phyloP scores from a whole-genome alignment of 2,797 vertebrate genomes.

The Etheostoma perlongum region DNA sequence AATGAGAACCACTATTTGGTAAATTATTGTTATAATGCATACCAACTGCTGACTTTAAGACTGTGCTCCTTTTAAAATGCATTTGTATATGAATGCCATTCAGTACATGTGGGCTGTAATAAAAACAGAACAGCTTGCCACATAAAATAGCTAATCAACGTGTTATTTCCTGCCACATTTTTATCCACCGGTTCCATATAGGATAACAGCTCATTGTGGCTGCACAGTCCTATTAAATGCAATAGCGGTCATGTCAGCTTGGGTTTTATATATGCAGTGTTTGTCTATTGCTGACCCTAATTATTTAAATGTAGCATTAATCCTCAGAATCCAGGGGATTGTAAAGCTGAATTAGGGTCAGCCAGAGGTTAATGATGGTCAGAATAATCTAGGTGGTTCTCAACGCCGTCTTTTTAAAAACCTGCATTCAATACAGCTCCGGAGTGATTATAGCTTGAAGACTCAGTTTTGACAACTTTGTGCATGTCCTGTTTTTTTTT shows the following conservation, averaged over 20 bases:
- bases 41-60: background rate
- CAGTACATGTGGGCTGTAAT: constrained; percentile 13
- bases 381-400: constrained; percentile 74
- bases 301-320: constrained; percentile 85
- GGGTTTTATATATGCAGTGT: constrained; percentile 67
- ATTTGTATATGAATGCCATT: constrained; percentile 40
- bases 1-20: background rate
- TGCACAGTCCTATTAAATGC: constrained; percentile 64
- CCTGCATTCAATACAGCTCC: constrained; percentile 51
- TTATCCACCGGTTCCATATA: constrained; percentile 49
- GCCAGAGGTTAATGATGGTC: constrained; percentile 82
- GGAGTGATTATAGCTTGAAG: constrained; percentile 65
- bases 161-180: constrained; percentile 48
- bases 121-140: constrained; percentile 36
- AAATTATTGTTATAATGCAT: constrained; percentile 14
- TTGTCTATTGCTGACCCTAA: constrained; percentile 80
- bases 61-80: constrained; percentile 13
- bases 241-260: constrained; percentile 58
- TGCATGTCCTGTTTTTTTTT: constrained; percentile 16
- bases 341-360: constrained; percentile 78
- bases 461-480: constrained; percentile 25
- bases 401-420: constrained; percentile 51
- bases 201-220: constrained; percentile 57
- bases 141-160: constrained; percentile 46
- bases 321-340: constrained; percentile 80